A percentile compares a stretch with the other conserved stretches of the same genome.
phyloP scores from a whole-genome alignment of 2,113 vertebrate genomes.

The Grammomys surdaster region DNA sequence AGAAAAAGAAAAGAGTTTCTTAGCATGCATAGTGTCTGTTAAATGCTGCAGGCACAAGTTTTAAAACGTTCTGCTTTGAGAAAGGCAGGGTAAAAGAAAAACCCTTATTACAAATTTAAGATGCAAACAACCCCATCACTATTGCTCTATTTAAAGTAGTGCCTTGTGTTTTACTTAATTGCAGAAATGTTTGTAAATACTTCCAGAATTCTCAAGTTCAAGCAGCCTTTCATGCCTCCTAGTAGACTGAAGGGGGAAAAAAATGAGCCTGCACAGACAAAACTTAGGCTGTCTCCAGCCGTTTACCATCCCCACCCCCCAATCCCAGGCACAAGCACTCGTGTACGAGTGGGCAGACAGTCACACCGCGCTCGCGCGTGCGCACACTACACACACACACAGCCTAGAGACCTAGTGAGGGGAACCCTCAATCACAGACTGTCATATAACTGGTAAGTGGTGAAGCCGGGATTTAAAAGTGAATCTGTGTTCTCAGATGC shows the following conservation, averaged over 20 bases:
- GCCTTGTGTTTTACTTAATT: slow-evolving; percentile 47
- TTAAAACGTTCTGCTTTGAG: slow-evolving; percentile 15
- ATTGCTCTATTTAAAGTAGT: slow-evolving; percentile 6
- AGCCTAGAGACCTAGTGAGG: background rate
- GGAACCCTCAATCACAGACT: background rate
- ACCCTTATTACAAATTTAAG: slow-evolving; percentile 60
- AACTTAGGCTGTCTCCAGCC: background rate
- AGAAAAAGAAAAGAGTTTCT: background rate
- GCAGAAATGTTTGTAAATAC: slow-evolving; percentile 53
- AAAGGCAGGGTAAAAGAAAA: slow-evolving; percentile 53
- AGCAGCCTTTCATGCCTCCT: slow-evolving; percentile 38
- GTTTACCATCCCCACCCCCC: background rate
- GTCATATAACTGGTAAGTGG: background rate
- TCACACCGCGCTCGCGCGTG: too few relatives aligned
- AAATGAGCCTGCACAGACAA: background rate
- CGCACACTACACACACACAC: background rate
- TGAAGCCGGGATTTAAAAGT: background rate
- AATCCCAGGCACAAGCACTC: too few relatives aligned
- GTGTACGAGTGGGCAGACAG: too few relatives aligned
- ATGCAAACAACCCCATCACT: slow-evolving; percentile 33
- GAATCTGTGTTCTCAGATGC: background rate
- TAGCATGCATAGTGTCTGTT: slow-evolving; percentile 34
- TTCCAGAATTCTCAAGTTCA: slow-evolving; percentile 51
- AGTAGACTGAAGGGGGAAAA: slow-evolving; percentile 4
- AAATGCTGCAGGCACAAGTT: slow-evolving; percentile 33